Conservation (phyloP, 2,888 invertebrate species). For the Synergus laeviventris region DNA sequence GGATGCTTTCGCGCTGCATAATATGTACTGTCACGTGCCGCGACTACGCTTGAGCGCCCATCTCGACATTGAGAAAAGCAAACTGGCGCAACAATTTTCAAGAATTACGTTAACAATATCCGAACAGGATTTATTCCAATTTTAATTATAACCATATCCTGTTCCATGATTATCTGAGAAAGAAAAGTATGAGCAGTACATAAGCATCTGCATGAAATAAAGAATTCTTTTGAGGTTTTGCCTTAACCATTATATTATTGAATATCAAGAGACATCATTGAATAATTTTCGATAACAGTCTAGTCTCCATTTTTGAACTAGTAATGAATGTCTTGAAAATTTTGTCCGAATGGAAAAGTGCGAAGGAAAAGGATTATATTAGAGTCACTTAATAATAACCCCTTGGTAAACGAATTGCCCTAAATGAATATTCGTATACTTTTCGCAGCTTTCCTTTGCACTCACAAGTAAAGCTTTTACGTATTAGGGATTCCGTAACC, state of each 20-base stretch:
- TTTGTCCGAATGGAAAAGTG: no score
- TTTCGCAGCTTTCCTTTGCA: neutral
- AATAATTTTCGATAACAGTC: no score
- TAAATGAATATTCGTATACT: neutral
- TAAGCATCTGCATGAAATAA: no score
- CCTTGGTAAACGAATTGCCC: neutral
- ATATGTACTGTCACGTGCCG: constrained; percentile 60
- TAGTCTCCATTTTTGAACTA: no score
- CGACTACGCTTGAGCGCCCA: constrained; percentile 52
- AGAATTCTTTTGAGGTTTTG: no score
- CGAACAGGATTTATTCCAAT: neutral
- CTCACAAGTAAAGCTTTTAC: constrained; percentile 41
- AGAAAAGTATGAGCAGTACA: no score
- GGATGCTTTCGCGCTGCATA: constrained; percentile 56
- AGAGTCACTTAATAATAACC: neutral
- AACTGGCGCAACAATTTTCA: constrained; percentile 21
- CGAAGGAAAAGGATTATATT: no score
- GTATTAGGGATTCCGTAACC: constrained; percentile 62
- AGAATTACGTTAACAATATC: neutral
- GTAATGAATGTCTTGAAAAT: no score
- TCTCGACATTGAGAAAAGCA: constrained; percentile 20
- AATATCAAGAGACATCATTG: no score
- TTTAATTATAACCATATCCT: neutral
- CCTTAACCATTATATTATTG: no score
- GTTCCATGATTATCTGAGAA: neutral